phyloP scores from a whole-genome alignment of 2,888 invertebrate species.

The Tipula vernalis region DNA sequence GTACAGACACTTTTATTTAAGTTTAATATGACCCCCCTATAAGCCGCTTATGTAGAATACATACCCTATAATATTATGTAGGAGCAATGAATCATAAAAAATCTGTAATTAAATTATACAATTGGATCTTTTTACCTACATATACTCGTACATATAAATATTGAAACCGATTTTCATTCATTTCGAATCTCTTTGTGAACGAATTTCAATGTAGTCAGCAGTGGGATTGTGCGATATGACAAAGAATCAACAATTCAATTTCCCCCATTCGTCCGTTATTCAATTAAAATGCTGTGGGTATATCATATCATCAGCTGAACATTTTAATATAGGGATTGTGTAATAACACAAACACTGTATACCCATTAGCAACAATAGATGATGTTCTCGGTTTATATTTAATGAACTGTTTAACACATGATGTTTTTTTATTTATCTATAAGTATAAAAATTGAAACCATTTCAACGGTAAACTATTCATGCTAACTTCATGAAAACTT shows the following conservation, averaged over 20 bases:
- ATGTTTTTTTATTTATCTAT: background rate
- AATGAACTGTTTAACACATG: background rate
- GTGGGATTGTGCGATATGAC: background rate
- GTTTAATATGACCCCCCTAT: too few species aligned
- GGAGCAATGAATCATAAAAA: background rate
- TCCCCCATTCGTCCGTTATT: background rate
- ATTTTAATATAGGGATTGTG: background rate
- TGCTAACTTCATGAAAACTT: too few species aligned
- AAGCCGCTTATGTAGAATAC: too few species aligned
- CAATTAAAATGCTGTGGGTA: background rate
- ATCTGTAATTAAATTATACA: background rate
- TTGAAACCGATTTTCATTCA: background rate
- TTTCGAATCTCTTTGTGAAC: background rate
- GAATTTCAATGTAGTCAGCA: background rate
- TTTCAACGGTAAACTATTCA: background rate
- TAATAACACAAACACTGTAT: background rate
- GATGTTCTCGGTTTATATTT: background rate
- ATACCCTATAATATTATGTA: background rate
- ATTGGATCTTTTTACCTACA: background rate
- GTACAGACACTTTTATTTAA: background rate
- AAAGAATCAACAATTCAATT: background rate
- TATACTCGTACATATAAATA: background rate
- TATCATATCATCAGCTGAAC: background rate
- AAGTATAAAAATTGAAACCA: background rate
- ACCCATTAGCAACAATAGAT: background rate